Evolutionary conservation across 1,140 invertebrate species (phyloP).

Genomic region (Phenacoccus solenopsis): DNA sequence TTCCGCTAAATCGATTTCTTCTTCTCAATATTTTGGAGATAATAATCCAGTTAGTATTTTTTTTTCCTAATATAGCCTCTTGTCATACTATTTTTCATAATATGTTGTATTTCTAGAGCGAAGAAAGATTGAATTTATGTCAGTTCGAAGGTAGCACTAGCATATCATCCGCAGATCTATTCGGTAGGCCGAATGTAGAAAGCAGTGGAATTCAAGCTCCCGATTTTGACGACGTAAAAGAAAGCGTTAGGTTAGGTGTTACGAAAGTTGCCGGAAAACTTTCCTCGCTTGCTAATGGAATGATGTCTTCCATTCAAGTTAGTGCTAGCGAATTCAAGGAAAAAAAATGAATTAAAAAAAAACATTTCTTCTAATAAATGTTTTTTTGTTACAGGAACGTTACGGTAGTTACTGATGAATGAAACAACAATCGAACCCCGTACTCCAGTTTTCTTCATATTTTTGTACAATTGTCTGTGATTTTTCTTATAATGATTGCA

Average conservation of each 20-base stretch:
- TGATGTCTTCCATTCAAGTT: conserved; percentile 83
- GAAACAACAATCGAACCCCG: neutral
- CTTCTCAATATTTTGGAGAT: conserved; percentile 86
- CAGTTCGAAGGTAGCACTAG: conserved; percentile 79
- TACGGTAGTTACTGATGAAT: neutral
- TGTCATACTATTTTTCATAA: conserved; percentile 4
- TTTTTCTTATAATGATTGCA: neutral
- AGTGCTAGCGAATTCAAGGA: neutral
- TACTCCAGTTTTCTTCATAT: neutral
- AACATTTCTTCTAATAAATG: neutral
- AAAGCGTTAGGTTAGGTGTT: conserved; percentile 90
- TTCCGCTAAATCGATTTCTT: conserved; percentile 92
- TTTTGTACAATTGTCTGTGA: neutral
- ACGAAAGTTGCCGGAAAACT: conserved; percentile 90
- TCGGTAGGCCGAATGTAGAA: conserved; percentile 47
- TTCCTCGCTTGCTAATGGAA: conserved; percentile 83
- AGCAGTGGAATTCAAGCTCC: conserved; percentile 39
- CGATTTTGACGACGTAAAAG: conserved; percentile 86
- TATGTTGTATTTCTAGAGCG: conserved; percentile 37
- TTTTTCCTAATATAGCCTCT: conserved; percentile 27
- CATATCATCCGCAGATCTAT: conserved; percentile 93
- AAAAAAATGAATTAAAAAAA: neutral
- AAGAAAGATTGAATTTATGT: conserved; percentile 50
- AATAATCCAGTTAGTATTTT: conserved; percentile 26
- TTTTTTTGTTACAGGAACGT: neutral